Evolutionary conservation across 2,797 vertebrate species (phyloP), one percentile per base, ranked within the genome.

Genomic region (Rhynchonycteris naso): DNA sequence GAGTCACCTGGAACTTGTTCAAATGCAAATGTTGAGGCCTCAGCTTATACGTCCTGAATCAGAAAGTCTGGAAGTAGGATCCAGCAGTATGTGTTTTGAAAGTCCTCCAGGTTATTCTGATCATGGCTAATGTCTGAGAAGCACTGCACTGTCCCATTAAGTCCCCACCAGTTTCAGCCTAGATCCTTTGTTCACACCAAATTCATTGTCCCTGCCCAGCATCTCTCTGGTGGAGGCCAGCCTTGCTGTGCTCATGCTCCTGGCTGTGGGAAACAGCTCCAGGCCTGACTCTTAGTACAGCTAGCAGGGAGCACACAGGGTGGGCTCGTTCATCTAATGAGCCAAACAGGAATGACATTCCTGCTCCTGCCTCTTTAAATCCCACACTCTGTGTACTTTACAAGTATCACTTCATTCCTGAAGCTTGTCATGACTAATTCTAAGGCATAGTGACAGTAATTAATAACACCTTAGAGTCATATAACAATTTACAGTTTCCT

Each of bases 401-500:
- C 88, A 82, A 63, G 28, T 52, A 61, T 87, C 68, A 52, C 61
- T 83, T 88, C 69, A 16, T 76, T 86, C 76, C 82, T 33, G 9
- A 76, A 87, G 43, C 22, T 81, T 78, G 93, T 74, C 59, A n/a
- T 85, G 87, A 91, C 38, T 72, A 84, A 91, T 68, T 89, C 91
- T 47, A 74, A 33, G 21, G 9, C 38, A 54, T 71, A 43, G 52
- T 91, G 89, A 94, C 76, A 76, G 50, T 76, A 52, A 89, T 78
- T 65, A 94, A 68, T 89, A 74, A 72, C 43, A 96, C 24, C n/a
- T 83, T 81, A 65, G 66, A 87, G 90, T 91, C 76, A 65, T n/a
- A 54, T 54, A 91, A 59, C 22, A 66, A 75, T 30, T 66, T 69
- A 47, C 1, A 19, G 16, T 89, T 95, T 81, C 81, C 76, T 88